Evolutionary conservation across 1,140 invertebrate species (phyloP).

Genomic region (Cherax destructor): DNA sequence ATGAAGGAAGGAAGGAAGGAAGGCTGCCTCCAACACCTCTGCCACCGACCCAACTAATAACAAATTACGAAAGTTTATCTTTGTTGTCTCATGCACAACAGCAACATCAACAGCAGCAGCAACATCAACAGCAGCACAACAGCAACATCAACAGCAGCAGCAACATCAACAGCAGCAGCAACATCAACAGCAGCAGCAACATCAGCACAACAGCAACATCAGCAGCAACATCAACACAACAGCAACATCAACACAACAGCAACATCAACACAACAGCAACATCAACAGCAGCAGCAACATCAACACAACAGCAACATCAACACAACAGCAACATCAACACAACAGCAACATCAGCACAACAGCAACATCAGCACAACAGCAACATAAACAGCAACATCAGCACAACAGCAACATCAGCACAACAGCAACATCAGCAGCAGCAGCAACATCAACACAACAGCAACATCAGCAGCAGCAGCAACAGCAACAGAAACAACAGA

Average conservation of each 20-base stretch:
- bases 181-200: background rate
- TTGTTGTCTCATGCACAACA: background rate
- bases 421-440: background rate
- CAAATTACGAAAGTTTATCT: background rate
- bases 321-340: too few relatives aligned
- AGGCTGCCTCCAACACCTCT: background rate
- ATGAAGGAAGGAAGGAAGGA: constrained; percentile 15
- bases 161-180: too few relatives aligned
- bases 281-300: background rate
- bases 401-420: background rate
- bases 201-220: background rate
- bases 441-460: too few relatives aligned
- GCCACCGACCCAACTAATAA: too few relatives aligned
- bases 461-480: background rate
- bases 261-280: too few relatives aligned
- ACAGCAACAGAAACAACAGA: background rate
- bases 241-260: background rate
- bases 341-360: background rate
- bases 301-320: background rate
- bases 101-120: background rate
- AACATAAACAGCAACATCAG: too few relatives aligned
- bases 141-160: background rate
- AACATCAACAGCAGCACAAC: background rate
- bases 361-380: background rate
- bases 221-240: background rate